Evolutionary conservation across 2,113 vertebrate species (phyloP), one percentile per base, ranked within the genome.

Genomic region (Cyprinodon variegatus): DNA sequence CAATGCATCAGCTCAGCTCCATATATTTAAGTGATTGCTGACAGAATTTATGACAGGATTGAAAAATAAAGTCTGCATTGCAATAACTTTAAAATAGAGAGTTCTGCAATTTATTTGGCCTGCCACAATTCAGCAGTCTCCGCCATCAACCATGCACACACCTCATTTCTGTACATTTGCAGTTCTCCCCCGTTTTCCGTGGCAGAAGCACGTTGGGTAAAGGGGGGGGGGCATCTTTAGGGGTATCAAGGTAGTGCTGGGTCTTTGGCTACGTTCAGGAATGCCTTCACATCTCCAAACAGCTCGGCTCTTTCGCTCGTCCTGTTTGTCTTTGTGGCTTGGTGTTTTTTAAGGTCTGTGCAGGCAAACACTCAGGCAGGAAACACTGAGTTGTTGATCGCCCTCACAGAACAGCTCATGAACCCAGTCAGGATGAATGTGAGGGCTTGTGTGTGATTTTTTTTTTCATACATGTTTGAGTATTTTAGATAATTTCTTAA

Each of bases 11-110:
- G 76, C 79, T 38, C 11, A 22, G 66, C 48, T 37, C 75, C 72
- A 66, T 91, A 72, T 83, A 80, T 90, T 87, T 85, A 90, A 92
- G 90, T 88, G 84, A 91, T 85, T 63, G 84, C 85, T 82, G 87
- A 90, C 82, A 85, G 81, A 85, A 90, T 93, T 93, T 92, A 91
- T 86, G 88, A 86, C 86, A 72, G 82, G 83, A 85, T 84, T 87
- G 82, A 86, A 88, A 88, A 89, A 84, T 84, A 88, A 84, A 78
- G 84, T 83, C 83, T 77, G 90, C 82, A 76, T 83, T 76, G 91
- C 85, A 85, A 88, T 84, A 80, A 85, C 75, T 80, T 72, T 65
- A 64, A 46, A 66, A 71, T 80, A 83, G 61, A 40, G 79, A 67
- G 63, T 81, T 90, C 73, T 78, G 79, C 89, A 81, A 92, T 86